Evolutionary conservation across 2,888 invertebrate genomes (phyloP).

Genomic region (Phytoseiulus persimilis): DNA sequence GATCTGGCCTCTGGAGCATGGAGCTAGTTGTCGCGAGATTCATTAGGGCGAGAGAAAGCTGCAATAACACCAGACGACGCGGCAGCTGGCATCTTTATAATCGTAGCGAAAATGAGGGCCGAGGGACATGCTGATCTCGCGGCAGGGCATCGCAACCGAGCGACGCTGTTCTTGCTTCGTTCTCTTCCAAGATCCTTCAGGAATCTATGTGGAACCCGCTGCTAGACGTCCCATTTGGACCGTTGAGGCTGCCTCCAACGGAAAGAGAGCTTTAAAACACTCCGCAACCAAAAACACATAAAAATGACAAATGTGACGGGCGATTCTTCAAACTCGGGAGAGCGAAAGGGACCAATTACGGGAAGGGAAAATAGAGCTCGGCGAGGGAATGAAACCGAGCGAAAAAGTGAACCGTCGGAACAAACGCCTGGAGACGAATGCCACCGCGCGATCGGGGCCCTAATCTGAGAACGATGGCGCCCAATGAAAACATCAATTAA

Average conservation of each 20-base stretch:
- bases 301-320: slow-evolving; percentile 5
- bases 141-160: too few species aligned
- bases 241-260: not conserved
- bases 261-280: not conserved
- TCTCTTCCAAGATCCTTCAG: too few species aligned
- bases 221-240: not conserved
- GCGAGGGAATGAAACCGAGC: not conserved
- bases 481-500: not conserved
- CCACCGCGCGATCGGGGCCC: not conserved
- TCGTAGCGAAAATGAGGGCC: not conserved
- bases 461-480: not conserved
- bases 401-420: not conserved
- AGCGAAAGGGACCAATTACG: not conserved
- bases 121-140: too few species aligned
- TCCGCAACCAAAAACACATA: not conserved
- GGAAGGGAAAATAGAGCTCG: not conserved
- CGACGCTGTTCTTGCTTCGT: not conserved
- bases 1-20: not conserved
- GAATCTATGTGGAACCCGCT: not conserved
- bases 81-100: not conserved
- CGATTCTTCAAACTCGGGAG: not conserved
- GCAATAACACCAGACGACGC: not conserved
- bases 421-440: not conserved
- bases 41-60: not conserved
- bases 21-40: not conserved